These are phyloP conservation scores for Sepioteuthis lessoniana DNA, from an alignment of 2,888 invertebrate species.

Conservation along the genomic window DNA sequence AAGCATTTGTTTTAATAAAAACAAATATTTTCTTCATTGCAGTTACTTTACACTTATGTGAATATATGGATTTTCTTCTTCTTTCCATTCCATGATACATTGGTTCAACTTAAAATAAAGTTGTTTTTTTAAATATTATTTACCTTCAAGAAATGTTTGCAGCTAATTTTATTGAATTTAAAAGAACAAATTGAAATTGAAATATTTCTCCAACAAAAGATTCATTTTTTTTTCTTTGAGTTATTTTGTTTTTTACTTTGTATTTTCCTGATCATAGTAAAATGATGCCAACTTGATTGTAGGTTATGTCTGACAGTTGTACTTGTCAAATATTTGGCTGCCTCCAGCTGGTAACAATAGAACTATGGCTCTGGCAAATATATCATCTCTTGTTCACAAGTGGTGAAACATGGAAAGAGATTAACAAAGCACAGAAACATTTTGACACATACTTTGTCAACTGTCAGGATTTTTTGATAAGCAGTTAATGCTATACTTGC, in stretches of 20 bases:
- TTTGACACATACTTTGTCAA: slow-evolving; percentile 33
- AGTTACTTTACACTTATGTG: too few relatives aligned
- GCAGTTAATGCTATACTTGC: slow-evolving; percentile 11
- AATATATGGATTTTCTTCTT: too few relatives aligned
- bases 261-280: not conserved
- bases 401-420: slow-evolving; percentile 5
- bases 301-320: slow-evolving; percentile 33
- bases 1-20: too few relatives aligned
- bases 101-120: too few relatives aligned
- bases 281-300: not conserved
- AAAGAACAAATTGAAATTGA: not conserved
- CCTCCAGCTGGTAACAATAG: slow-evolving; percentile 33
- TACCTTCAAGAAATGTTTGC: not conserved
- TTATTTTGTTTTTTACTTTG: not conserved
- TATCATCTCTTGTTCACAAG: slow-evolving; percentile 23
- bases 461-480: slow-evolving; percentile 14
- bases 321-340: slow-evolving; percentile 33
- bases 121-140: too few relatives aligned
- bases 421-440: slow-evolving; percentile 33
- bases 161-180: not conserved
- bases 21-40: too few relatives aligned
- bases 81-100: too few relatives aligned
- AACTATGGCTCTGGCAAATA: slow-evolving; percentile 33
- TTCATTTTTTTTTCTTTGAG: not conserved
- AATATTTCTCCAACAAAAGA: not conserved